Percentiles rank a stretch among this genome's conserved stretches.
These are phyloP conservation scores for Anguilla megastoma DNA, from an alignment of 2,797 vertebrate species.

Conservation along the genomic window DNA sequence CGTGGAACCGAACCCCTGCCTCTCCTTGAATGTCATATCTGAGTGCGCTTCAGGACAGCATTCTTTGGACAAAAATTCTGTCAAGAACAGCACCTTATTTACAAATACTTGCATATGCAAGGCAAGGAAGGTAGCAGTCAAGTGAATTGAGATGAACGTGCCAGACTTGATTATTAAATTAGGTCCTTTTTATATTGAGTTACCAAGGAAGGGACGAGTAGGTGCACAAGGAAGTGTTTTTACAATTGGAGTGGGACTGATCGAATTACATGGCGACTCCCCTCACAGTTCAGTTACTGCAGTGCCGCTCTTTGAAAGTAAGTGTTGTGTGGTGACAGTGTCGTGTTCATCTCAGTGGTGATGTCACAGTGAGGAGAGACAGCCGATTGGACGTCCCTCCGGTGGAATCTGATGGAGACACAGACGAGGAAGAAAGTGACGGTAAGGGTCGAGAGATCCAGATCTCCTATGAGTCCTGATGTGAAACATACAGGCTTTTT, in stretches of 20 bases:
- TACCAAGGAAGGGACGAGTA: background rate
- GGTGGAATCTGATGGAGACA: constrained; percentile 70
- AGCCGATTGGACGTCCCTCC: constrained; percentile 60
- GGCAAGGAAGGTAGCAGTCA: background rate
- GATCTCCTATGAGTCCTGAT: background rate
- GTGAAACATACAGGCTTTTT: background rate
- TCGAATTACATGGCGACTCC: background rate
- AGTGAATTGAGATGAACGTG: background rate
- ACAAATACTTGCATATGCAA: background rate
- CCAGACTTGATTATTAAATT: background rate
- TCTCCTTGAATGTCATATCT: background rate
- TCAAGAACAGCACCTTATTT: background rate
- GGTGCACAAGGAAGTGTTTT: no score
- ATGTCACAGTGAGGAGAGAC: constrained; percentile 70
- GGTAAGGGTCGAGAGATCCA: constrained; percentile 39
- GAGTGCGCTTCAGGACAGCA: background rate
- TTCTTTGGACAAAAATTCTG: background rate
- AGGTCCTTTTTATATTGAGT: background rate
- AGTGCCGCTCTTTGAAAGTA: background rate
- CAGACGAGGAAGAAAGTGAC: constrained; percentile 65
- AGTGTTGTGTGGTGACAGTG: background rate
- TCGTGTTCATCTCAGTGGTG: constrained; percentile 65
- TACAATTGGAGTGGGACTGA: background rate
- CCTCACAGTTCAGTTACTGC: background rate
- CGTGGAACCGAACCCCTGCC: background rate